phyloP scores from a whole-genome alignment of 2,888 invertebrate species.

The Desoria tigrina region DNA sequence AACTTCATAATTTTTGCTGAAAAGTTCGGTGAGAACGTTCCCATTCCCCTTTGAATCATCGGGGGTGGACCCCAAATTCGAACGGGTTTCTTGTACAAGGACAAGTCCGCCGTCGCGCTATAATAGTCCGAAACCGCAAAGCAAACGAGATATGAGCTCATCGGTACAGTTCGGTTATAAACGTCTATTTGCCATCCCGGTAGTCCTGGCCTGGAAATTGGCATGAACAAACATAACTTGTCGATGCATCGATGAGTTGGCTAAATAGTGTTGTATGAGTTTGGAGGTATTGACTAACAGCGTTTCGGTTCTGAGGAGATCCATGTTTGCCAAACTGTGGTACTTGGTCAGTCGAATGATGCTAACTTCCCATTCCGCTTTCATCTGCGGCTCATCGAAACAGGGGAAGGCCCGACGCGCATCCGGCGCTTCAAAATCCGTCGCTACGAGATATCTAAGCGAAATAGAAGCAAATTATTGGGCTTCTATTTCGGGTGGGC shows the following conservation, averaged over 20 bases:
- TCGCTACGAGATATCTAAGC: constrained; percentile 36
- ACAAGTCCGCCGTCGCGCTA: constrained; percentile 15
- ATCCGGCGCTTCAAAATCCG: constrained; percentile 47
- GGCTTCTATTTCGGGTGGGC: too few relatives aligned
- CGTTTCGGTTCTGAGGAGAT: constrained; percentile 20
- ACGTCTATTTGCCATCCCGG: constrained; percentile 42
- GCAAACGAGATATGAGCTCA: constrained; percentile 45
- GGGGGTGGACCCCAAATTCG: constrained; percentile 47
- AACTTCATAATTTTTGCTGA: constrained; percentile 37
- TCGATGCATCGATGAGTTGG: background rate
- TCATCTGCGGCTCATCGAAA: constrained; percentile 47
- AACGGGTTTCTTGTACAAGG: constrained; percentile 30
- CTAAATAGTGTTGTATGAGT: background rate
- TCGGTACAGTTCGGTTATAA: constrained; percentile 27
- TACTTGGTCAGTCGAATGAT: constrained; percentile 35
- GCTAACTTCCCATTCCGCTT: constrained; percentile 40
- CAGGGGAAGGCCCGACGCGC: constrained; percentile 41
- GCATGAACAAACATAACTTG: too few relatives aligned
- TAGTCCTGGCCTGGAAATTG: constrained; percentile 16
- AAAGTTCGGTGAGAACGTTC: constrained; percentile 35
- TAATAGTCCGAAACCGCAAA: constrained; percentile 46
- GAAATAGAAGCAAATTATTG: background rate
- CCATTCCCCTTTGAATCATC: constrained; percentile 36
- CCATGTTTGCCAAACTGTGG: constrained; percentile 37
- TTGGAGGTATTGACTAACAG: too few relatives aligned